Conservation (phyloP, 1,140 invertebrate genomes). For the Heliconius melpomene region DNA sequence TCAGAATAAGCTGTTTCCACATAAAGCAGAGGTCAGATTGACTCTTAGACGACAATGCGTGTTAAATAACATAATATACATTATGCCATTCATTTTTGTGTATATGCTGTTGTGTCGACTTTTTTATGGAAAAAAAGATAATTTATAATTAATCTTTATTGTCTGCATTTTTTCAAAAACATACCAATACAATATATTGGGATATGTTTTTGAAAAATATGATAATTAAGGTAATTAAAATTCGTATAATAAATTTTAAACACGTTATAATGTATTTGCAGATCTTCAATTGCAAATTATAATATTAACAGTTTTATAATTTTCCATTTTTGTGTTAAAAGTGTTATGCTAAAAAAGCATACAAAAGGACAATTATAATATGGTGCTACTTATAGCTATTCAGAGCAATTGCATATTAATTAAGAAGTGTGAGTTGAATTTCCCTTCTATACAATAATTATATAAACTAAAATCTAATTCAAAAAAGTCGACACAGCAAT, state of each 20-base stretch:
- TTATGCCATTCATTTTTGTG: conserved; percentile 9
- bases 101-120: conserved; percentile 1
- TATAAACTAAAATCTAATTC: neutral
- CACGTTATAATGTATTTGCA: too few species aligned
- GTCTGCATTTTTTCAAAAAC: neutral
- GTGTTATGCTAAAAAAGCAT: too few species aligned
- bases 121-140: neutral
- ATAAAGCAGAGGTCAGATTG: conserved; percentile 84
- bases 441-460: neutral
- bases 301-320: too few species aligned
- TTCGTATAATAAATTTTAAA: too few species aligned
- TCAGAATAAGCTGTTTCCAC: conserved; percentile 88
- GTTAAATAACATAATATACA: conserved; percentile 76
- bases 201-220: too few species aligned
- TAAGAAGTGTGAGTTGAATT: too few species aligned
- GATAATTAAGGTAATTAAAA: too few species aligned
- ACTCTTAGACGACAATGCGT: conserved; percentile 83
- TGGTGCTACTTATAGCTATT: conserved; percentile 1
- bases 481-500: conserved; percentile 7
- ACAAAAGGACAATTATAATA: neutral
- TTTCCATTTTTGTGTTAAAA: too few species aligned
- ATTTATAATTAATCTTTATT: too few species aligned
- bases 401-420: too few species aligned
- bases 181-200: too few species aligned
- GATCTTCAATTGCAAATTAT: too few species aligned